These are phyloP conservation scores for Conchocele bisecta DNA, from an alignment of 2,888 invertebrate genomes.

Conservation along the genomic window DNA sequence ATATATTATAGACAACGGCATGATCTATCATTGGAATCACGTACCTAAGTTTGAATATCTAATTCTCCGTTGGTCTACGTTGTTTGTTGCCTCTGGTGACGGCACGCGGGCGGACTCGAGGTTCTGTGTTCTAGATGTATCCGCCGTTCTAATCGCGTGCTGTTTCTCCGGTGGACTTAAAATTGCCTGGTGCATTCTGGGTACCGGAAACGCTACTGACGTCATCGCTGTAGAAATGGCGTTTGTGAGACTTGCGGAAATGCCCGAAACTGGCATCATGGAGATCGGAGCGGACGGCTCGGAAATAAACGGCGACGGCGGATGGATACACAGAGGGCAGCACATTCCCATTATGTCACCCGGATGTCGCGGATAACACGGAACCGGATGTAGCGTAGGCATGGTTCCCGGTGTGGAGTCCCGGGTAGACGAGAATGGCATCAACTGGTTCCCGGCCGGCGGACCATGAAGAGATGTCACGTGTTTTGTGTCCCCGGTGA, in stretches of 20 bases:
- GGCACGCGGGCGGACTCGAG: too few species aligned
- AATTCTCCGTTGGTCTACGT: conserved; percentile 39
- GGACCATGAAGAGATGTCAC: conserved; percentile 29
- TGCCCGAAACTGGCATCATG: conserved; percentile 2
- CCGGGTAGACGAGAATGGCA: conserved; percentile 34
- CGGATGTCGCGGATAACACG: conserved; percentile 73
- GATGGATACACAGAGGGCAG: conserved; percentile 75
- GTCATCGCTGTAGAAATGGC: too few species aligned
- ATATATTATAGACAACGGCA: too few species aligned
- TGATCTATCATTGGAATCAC: too few species aligned
- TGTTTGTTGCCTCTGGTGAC: conserved; percentile 23
- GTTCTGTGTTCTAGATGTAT: too few species aligned
- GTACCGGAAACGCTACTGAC: too few species aligned
- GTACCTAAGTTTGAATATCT: conserved; percentile 57
- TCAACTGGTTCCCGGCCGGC: conserved; percentile 36
- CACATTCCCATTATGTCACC: conserved; percentile 73
- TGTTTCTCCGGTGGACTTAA: too few species aligned
- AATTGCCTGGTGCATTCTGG: too few species aligned
- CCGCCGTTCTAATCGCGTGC: too few species aligned
- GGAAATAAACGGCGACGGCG: conserved; percentile 43
- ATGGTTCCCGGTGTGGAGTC: conserved; percentile 41
- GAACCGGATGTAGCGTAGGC: conserved; percentile 54
- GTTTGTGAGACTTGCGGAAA: too few species aligned
- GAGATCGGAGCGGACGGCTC: conserved; percentile 7
- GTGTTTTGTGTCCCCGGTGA: conserved; percentile 22